Base-by-base conservation (phyloP, 2,797 vertebrate genomes). In the Paguma larvata region DNA sequence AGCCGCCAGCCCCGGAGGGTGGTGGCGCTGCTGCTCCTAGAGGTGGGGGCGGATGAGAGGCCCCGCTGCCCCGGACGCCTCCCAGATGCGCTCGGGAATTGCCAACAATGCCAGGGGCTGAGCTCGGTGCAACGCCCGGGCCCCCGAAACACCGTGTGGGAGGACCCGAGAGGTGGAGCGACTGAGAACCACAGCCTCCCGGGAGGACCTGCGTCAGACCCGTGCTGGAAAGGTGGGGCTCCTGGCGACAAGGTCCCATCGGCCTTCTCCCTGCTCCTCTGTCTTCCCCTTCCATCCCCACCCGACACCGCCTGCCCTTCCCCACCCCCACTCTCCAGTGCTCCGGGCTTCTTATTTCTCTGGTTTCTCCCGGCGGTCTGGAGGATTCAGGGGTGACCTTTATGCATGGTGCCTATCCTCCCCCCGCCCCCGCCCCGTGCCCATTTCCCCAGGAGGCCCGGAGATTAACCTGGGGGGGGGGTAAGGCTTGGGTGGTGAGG, bases 11-110 rank as follows among this genome's bases (percentile, higher is more conserved):
- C 88, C 5, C 30, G 48, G 38, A 21, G 82, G 51, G 48, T 13
- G 53, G 96, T 79, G 83, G 95, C 97, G 38, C 97, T 97, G 78
- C 93, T 97, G 92, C 91, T 97, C 5, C 44, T 72, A 44, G 92
- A 98, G 98, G 98, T 98, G 96, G 91, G 97, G 34, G 44, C 93
- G 23, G 62, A 59, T 56, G 46, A 62, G 38, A 44, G 51, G 80
- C 72, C 21, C 48, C 48, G 72, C 72, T 21, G 44, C n/a, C 53
- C 63, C 21, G 3, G 77, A 25, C n/a, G 34, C 68, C 77, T 5
- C 34, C n/a, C 65, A 5, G 18, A 59, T n/a, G 32, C 16, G 46
- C 77, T 46, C 62, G 16, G 0, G 79, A 70, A 30, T 46, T 38
- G 38, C 38, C 48, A 38, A 87, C 95, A 90, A 86, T 82, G 86